These are phyloP conservation scores for Bubo bubo DNA, from an alignment of 2,113 vertebrate genomes.

Conservation along the genomic window DNA sequence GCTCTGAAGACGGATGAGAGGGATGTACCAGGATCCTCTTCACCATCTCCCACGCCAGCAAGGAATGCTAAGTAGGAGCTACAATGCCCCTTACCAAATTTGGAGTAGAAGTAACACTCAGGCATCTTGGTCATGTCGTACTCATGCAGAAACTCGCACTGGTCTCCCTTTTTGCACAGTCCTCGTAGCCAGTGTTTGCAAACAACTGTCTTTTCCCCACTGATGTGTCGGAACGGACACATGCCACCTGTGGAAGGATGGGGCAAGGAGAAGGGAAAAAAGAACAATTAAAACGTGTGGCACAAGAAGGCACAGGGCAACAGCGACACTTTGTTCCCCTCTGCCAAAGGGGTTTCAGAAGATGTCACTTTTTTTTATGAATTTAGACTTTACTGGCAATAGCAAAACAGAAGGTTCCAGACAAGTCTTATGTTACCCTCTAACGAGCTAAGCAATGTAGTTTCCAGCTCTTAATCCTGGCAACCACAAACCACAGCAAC, in stretches of 20 bases:
- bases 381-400: background rate
- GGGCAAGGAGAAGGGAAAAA: background rate
- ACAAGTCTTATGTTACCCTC: background rate
- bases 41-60: background rate
- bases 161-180: conserved; percentile 98
- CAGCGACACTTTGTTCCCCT: accelerated
- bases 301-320: background rate
- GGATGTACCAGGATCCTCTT: background rate
- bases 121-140: conserved; percentile 99
- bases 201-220: conserved; percentile 97
- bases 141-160: conserved; percentile 97
- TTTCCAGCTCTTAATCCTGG: background rate
- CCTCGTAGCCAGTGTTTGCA: conserved; percentile 98
- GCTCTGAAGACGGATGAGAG: background rate
- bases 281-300: background rate
- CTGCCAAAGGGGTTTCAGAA: background rate
- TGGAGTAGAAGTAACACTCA: conserved; percentile 99
- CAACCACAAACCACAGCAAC: background rate
- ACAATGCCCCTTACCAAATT: conserved; percentile 84
- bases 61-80: background rate
- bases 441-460: background rate
- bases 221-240: conserved; percentile 98
- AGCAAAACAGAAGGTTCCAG: background rate
- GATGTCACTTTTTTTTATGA: background rate
- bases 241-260: conserved; percentile 83